A percentile compares a stretch with the other conserved stretches of the same genome.
phyloP scores from a whole-genome alignment of 2,888 invertebrate species.

The Eretmocerus hayati region DNA sequence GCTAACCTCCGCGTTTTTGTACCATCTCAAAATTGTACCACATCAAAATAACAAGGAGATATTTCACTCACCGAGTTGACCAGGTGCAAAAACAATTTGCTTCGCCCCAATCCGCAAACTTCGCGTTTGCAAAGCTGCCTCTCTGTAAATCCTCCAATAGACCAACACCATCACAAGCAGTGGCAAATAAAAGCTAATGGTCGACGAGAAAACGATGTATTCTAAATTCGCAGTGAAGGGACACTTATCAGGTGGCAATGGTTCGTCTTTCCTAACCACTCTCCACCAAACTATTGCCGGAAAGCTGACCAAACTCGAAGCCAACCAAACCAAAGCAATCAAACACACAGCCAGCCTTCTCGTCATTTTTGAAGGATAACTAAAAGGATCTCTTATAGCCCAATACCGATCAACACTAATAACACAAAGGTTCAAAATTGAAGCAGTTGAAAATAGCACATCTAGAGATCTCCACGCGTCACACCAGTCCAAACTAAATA shows the following conservation, averaged over 20 bases:
- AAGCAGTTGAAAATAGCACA: constrained; percentile 94
- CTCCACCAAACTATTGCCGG: constrained; percentile 97
- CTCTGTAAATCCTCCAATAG: constrained; percentile 91
- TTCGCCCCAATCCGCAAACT: constrained; percentile 88
- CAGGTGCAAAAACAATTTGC: constrained; percentile 77
- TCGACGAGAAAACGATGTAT: constrained; percentile 94
- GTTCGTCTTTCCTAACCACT: constrained; percentile 72
- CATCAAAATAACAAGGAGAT: too few species aligned
- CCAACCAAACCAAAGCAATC: constrained; percentile 93
- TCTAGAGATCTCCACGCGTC: constrained; percentile 97
- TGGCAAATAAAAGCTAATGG: constrained; percentile 96
- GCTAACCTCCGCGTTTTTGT: too few species aligned
- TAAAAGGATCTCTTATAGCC: constrained; percentile 98
- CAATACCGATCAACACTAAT: constrained; percentile 95
- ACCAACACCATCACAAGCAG: constrained; percentile 97
- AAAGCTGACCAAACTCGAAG: constrained; percentile 94
- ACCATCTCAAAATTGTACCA: too few species aligned
- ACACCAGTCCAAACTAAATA: constrained; percentile 93
- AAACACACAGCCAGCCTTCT: constrained; percentile 76
- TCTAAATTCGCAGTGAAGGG: constrained; percentile 94
- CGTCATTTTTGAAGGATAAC: constrained; percentile 93
- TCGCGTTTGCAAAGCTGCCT: constrained; percentile 85
- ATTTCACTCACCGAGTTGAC: constrained; percentile 78
- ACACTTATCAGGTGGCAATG: constrained; percentile 79
- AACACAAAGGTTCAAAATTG: constrained; percentile 94